These are phyloP conservation scores for Steinernema feltiae DNA, from an alignment of 1,140 invertebrate species.

Conservation along the genomic window DNA sequence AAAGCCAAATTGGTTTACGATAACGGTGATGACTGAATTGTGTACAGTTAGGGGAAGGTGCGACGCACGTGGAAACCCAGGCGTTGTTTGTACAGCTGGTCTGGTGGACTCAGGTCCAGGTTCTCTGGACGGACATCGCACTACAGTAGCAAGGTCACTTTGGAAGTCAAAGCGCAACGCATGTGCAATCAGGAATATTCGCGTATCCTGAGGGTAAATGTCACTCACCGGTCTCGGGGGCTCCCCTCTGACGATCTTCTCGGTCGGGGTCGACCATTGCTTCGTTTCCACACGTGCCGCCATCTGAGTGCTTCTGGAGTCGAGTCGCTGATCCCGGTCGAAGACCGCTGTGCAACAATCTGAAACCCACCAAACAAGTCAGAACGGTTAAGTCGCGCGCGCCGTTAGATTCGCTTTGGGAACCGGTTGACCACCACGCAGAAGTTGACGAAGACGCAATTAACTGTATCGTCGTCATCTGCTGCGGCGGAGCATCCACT, in stretches of 20 bases:
- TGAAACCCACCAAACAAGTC: background rate
- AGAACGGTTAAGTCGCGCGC: conserved; percentile 9
- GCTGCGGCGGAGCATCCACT: background rate
- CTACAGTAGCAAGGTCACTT: background rate
- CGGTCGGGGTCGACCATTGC: background rate
- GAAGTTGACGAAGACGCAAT: conserved; percentile 7
- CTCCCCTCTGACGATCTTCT: background rate
- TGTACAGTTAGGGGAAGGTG: background rate
- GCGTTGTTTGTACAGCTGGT: background rate
- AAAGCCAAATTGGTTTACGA: background rate
- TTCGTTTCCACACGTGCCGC: background rate
- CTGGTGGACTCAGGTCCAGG: no score
- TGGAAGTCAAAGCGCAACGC: no score
- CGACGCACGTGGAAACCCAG: background rate
- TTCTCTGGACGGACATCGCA: no score
- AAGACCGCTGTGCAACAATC: background rate
- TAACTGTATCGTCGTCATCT: background rate
- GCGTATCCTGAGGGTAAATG: background rate
- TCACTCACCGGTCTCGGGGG: background rate
- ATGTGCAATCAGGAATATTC: no score
- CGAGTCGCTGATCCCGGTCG: background rate
- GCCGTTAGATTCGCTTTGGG: background rate
- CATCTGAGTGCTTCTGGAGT: background rate
- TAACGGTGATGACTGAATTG: background rate
- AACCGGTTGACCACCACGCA: background rate